Conservation (phyloP, 2,888 invertebrate species). For the Eupithecia subfuscata region DNA sequence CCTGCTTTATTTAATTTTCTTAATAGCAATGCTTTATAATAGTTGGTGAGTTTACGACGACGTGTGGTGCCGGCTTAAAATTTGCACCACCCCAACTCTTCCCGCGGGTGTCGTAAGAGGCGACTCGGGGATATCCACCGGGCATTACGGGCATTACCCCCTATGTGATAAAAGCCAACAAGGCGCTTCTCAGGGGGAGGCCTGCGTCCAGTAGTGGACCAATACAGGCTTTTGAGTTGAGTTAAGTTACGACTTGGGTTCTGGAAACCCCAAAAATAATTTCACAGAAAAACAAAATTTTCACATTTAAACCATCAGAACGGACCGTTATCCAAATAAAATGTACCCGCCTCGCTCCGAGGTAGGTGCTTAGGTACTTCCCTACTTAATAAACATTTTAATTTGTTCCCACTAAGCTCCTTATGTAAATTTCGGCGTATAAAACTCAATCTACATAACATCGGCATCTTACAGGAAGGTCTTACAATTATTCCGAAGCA, state of each 20-base stretch:
- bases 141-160: no score
- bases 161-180: no score
- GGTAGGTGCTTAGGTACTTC: neutral
- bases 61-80: no score
- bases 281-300: neutral
- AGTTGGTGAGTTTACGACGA: neutral
- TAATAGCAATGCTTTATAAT: no score
- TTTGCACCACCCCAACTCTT: no score
- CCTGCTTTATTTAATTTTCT: no score
- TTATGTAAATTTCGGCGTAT: constrained; percentile 19
- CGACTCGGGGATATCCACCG: no score
- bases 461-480: constrained; percentile 11
- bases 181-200: no score
- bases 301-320: neutral
- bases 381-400: constrained; percentile 13
- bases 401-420: constrained; percentile 9
- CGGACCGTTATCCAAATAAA: neutral
- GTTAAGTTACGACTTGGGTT: neutral
- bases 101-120: no score
- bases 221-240: no score
- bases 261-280: neutral
- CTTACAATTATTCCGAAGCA: constrained; percentile 23
- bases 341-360: neutral
- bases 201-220: no score
- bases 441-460: constrained; percentile 25